A percentile compares a stretch with the other conserved stretches of the same genome.
Evolutionary conservation across 2,797 vertebrate genomes (phyloP).

Genomic region (Siniperca undulata): DNA sequence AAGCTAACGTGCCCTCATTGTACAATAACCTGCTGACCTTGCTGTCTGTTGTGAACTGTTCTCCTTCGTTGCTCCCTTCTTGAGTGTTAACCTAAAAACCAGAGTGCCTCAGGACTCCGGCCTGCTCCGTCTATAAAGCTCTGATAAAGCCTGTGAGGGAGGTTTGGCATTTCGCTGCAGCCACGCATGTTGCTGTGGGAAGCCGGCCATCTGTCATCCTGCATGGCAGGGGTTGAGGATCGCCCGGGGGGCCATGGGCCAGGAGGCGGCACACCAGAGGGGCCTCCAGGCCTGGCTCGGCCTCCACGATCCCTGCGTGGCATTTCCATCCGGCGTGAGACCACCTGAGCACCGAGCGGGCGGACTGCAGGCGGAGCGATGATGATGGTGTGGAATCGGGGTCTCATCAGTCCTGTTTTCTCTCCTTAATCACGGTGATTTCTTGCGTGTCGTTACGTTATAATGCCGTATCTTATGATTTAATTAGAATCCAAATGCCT

Average conservation of each 20-base stretch:
- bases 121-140: neutral
- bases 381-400: neutral
- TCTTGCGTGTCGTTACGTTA: neutral
- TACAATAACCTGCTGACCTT: neutral
- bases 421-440: conserved; percentile 6
- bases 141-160: conserved; percentile 23
- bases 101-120: neutral
- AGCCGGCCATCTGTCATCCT: conserved; percentile 52
- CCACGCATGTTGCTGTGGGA: conserved; percentile 23
- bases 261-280: conserved; percentile 19
- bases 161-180: conserved; percentile 41
- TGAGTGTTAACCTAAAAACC: conserved; percentile 33
- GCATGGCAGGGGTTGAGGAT: conserved; percentile 31
- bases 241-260: conserved; percentile 1
- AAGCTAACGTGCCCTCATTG: neutral
- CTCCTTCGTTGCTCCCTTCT: conserved; percentile 2
- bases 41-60: neutral
- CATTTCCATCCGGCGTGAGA: conserved; percentile 13
- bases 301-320: conserved; percentile 14
- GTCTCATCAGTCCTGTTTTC: neutral
- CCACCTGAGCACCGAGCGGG: conserved; percentile 35
- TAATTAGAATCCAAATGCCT: conserved; percentile 33
- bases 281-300: conserved; percentile 17
- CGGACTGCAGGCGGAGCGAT: neutral
- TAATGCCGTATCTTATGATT: conserved; percentile 14